These are phyloP conservation scores for Parochlus steinenii DNA, from an alignment of 2,888 invertebrate genomes.

Conservation along the genomic window DNA sequence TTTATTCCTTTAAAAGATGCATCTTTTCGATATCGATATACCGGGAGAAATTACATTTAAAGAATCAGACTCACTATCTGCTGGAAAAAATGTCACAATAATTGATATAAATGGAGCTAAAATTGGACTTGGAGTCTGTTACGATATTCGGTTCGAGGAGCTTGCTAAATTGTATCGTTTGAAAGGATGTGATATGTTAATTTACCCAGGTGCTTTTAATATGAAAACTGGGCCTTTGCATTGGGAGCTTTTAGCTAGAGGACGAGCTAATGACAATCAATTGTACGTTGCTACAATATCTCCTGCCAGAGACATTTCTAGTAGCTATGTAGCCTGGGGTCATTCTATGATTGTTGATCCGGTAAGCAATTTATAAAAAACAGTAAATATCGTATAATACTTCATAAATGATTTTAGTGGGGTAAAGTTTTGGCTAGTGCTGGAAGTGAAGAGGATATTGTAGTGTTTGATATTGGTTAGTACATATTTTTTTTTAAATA, in stretches of 20 bases:
- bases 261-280: slow-evolving; percentile 77
- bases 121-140: slow-evolving; percentile 89
- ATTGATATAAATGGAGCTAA: slow-evolving; percentile 54
- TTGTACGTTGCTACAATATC: slow-evolving; percentile 71
- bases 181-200: slow-evolving; percentile 62
- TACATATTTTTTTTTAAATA: slow-evolving; percentile 1
- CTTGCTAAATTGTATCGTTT: slow-evolving; percentile 58
- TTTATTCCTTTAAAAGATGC: slow-evolving; percentile 41
- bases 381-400: slow-evolving; percentile 49
- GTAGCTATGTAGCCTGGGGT: slow-evolving; percentile 76
- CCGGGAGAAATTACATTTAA: slow-evolving; percentile 77
- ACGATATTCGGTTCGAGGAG: slow-evolving; percentile 84
- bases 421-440: slow-evolving; percentile 50
- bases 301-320: slow-evolving; percentile 55
- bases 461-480: slow-evolving; percentile 61
- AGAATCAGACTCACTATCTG: slow-evolving; percentile 66
- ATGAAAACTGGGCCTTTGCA: slow-evolving; percentile 87
- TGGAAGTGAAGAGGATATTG: slow-evolving; percentile 49
- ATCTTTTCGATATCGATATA: slow-evolving; percentile 88
- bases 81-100: slow-evolving; percentile 58
- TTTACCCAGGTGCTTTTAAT: slow-evolving; percentile 92
- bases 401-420: slow-evolving; percentile 55
- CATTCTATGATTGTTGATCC: slow-evolving; percentile 73
- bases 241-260: slow-evolving; percentile 71
- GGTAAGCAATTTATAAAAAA: slow-evolving; percentile 43